Evolutionary conservation across 2,888 invertebrate species (phyloP).

Genomic region (Petrolisthes manimaculis): DNA sequence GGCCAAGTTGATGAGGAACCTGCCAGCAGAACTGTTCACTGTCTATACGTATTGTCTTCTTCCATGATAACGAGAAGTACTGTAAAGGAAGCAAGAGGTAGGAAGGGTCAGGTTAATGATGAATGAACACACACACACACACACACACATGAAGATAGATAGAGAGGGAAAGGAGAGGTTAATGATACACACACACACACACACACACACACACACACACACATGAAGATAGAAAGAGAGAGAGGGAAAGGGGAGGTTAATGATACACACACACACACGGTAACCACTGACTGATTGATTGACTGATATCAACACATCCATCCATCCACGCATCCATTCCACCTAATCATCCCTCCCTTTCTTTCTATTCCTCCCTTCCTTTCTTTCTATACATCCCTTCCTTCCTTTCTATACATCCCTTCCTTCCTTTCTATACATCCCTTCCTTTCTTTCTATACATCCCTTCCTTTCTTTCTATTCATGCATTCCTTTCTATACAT

Average conservation of each 20-base stretch:
- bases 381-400: too few species aligned
- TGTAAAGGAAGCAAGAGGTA: slow-evolving; percentile 14
- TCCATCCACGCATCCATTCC: too few species aligned
- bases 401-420: too few species aligned
- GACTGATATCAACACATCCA: background rate
- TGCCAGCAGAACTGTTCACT: slow-evolving; percentile 62
- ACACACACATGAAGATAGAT: slow-evolving; percentile 12
- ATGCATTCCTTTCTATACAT: too few species aligned
- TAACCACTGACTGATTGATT: background rate
- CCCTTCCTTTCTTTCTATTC: too few species aligned
- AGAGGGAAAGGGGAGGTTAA: too few species aligned
- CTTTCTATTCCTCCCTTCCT: too few species aligned
- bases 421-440: too few species aligned
- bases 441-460: too few species aligned
- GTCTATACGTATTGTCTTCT: slow-evolving; percentile 38
- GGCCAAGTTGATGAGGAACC: background rate
- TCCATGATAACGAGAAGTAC: slow-evolving; percentile 52
- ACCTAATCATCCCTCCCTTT: too few species aligned
- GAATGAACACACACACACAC: background rate
- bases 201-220: slow-evolving; percentile 26
- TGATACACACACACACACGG: background rate
- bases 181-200: slow-evolving; percentile 4
- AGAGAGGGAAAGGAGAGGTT: background rate
- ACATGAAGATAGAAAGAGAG: background rate
- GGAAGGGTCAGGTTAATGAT: background rate